Base-by-base conservation (phyloP, 2,113 vertebrate species). In the Caloenas nicobarica region DNA sequence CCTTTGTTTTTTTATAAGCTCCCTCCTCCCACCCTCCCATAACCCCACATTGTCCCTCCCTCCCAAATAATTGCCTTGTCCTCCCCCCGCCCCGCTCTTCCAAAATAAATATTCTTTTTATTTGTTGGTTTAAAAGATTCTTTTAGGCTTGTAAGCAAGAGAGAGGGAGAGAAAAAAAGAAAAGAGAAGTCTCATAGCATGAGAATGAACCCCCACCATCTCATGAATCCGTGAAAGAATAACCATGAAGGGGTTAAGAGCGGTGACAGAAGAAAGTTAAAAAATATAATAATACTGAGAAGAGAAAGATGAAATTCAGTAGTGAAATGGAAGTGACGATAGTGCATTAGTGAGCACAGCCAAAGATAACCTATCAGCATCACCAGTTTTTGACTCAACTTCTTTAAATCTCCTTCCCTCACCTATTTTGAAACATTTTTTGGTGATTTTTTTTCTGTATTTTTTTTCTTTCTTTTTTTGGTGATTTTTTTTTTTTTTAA, bases 71-170 rank as follows among this genome's bases (percentile, higher is more conserved):
- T 87, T 93, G 70, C 84, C 81, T 80, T 54, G 18, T 95, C 91
- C 73, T 88, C 80, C 90, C 95, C 95, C 54, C 51, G 82, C 86
- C 97, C 91, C 94, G 79, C 68, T 85, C 80, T 91, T 97, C 92
- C 93, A 97, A 97, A 96, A 96, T 96, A 94, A 95, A 95, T 93
- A 95, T 95, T 96, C 53, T 88, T 91, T 96, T 96, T 97, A 93
- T 97, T 97, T 89, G 92, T 96, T 87, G 90, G 84, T 97, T 96
- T 95, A 93, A 96, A 97, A 97, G 96, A 95, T 89, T 92, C 85
- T 96, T 96, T 93, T 83, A 95, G 91, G 95, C 93, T 94, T 86
- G 72, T 94, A 94, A 96, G 89, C 81, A 90, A 93, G 93, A 94
- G 93, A 92, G 84, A 92, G 89, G 91, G 84, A 93, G 72, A 93